A percentile compares a stretch with the other conserved stretches of the same genome.
Evolutionary conservation across 2,888 invertebrate genomes (phyloP).

Genomic region (Drosophila mercatorum): DNA sequence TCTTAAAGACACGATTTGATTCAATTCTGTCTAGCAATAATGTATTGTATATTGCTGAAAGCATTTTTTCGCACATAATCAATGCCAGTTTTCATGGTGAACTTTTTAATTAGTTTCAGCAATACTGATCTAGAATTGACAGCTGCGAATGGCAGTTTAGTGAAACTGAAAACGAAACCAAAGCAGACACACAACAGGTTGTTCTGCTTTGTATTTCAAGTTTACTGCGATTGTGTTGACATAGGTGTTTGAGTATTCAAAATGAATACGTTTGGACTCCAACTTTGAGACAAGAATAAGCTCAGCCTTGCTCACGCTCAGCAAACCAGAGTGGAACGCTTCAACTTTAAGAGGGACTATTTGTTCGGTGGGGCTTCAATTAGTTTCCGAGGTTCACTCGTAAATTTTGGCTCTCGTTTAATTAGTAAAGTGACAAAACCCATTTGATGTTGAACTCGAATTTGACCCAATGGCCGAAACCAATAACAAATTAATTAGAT

Average conservation of each 20-base stretch:
- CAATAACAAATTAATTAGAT: slow-evolving; percentile 31
- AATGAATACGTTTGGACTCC: slow-evolving; percentile 43
- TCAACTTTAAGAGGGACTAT: neutral
- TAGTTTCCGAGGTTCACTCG: neutral
- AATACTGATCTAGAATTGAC: slow-evolving; percentile 34
- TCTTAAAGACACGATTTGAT: neutral
- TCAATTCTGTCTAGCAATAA: neutral
- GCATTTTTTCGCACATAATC: neutral
- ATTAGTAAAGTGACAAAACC: slow-evolving; percentile 59
- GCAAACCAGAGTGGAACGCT: too few relatives aligned
- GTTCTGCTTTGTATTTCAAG: slow-evolving; percentile 35
- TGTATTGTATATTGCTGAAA: neutral
- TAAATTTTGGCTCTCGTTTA: slow-evolving; percentile 34
- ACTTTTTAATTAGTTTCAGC: slow-evolving; percentile 62
- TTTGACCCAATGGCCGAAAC: slow-evolving; percentile 16
- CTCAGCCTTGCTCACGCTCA: slow-evolving; percentile 23
- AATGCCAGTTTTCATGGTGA: slow-evolving; percentile 15
- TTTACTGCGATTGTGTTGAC: slow-evolving; percentile 37
- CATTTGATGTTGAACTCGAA: slow-evolving; percentile 36
- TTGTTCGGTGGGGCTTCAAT: neutral
- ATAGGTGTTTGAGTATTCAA: slow-evolving; percentile 44
- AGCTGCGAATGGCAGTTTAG: slow-evolving; percentile 18
- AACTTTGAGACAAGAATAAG: slow-evolving; percentile 16
- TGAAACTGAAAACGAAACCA: slow-evolving; percentile 14
- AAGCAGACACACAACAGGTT: slow-evolving; percentile 10